Evolutionary conservation across 92 coral and sea anemone species (phyloP), one percentile per base, ranked within the genome.

Genomic region (Zoanthus sansibaricus): DNA sequence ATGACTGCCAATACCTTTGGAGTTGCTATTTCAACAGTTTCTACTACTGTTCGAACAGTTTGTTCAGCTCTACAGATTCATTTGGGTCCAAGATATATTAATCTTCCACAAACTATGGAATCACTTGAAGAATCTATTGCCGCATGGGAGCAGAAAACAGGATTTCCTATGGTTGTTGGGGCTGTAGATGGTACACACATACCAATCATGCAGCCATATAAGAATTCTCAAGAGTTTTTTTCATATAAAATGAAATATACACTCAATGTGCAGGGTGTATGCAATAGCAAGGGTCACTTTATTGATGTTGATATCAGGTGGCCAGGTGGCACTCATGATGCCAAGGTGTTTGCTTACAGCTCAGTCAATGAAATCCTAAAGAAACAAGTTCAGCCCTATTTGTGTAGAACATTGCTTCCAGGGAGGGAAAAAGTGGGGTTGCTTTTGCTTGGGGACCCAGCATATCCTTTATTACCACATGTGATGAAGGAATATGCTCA

Each of bases 271-370:
- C 54, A 49, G 6, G 54, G 54, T 49, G 54, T 49, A 4, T 49
- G 54, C 6, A 4, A 49, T 4, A 1, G 1, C 6, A 84, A 72
- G 48, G 94, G 94, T 30, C 33, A 68, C 44, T 91, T 88, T 18
- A 61, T 88, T 47, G 86, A 88, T 82, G 92, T 88, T 45, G 94
- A 91, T 37, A 79, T 88, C 56, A 77, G 87, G 52, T 91, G 93
- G 93, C 93, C 93, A 49, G 89, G 93, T 45, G 82, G 86, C n/a
- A 79, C 79, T 33, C 93, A 91, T 73, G 93, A 87, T 91, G 91
- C 82, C 16, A 84, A 86, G 84, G 93, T 91, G 17, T 90, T 82
- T 78, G 18, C 89, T 62, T 72, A 76, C 58, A 78, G 84, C 49
- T 49, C 32, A 20, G 30, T 55, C 20, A 78, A 6, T n/a, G 9